Evolutionary conservation across 1,140 invertebrate species (phyloP).

Genomic region (Drosophila baimaii): DNA sequence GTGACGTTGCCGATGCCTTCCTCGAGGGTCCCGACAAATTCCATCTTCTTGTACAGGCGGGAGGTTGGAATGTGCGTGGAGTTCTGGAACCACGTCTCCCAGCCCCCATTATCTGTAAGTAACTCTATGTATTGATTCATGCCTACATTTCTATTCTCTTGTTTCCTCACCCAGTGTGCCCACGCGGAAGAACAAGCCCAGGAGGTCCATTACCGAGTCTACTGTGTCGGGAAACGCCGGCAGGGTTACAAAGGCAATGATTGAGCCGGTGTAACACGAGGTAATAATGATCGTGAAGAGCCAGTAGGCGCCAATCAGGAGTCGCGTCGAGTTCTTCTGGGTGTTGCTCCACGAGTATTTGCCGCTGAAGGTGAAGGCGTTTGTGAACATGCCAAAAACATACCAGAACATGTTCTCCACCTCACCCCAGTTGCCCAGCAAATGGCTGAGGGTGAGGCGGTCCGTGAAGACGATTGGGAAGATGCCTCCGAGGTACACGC

Average conservation of each 20-base stretch:
- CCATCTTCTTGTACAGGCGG: conserved; percentile 87
- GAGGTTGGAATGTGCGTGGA: conserved; percentile 86
- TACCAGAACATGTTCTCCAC: conserved; percentile 92
- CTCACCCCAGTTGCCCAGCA: conserved; percentile 88
- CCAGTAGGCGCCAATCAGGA: conserved; percentile 91
- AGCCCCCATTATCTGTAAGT: conserved; percentile 87
- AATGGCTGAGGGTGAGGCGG: conserved; percentile 87
- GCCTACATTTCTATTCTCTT: neutral
- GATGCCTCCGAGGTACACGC: conserved; percentile 89
- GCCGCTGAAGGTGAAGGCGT: conserved; percentile 89
- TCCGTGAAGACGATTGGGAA: conserved; percentile 89
- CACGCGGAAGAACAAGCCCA: conserved; percentile 86
- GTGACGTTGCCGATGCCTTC: conserved; percentile 89
- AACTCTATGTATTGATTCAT: conserved; percentile 2
- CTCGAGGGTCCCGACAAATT: conserved; percentile 87
- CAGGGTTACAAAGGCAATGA: conserved; percentile 91
- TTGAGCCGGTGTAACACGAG: conserved; percentile 91
- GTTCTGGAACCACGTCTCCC: conserved; percentile 88
- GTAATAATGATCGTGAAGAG: conserved; percentile 92
- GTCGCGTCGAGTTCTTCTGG: conserved; percentile 88
- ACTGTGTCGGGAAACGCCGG: conserved; percentile 89
- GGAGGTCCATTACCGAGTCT: conserved; percentile 87
- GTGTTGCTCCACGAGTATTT: conserved; percentile 88
- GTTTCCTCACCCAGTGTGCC: conserved; percentile 71
- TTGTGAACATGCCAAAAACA: conserved; percentile 92